Percentiles rank a stretch among this genome's conserved stretches.
Conservation (phyloP, 64 coral and sea anemone species). For the Porites australiensis region DNA sequence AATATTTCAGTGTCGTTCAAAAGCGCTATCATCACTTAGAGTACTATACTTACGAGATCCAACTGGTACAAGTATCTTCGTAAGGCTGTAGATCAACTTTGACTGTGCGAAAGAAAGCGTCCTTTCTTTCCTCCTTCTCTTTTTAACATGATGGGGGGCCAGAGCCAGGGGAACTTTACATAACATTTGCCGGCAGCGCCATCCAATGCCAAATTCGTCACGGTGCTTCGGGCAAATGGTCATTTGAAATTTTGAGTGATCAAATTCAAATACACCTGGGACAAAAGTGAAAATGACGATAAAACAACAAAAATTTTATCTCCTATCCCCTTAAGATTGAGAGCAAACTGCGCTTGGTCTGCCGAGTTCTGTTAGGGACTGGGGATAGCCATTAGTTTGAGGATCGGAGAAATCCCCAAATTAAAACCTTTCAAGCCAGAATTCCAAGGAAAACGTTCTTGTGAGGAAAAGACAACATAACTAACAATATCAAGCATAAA, state of each 20-base stretch:
- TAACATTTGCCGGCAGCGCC: conserved; percentile 8
- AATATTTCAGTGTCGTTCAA: background rate
- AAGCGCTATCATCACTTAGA: background rate
- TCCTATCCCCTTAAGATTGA: too few species aligned
- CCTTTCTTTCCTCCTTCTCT: conserved; percentile 8
- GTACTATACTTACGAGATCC: conserved; percentile 12
- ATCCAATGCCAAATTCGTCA: background rate
- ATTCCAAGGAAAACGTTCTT: too few species aligned
- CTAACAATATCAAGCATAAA: background rate
- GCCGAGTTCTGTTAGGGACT: too few species aligned
- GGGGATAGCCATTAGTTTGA: too few species aligned
- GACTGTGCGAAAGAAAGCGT: background rate
- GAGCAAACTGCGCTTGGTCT: too few species aligned
- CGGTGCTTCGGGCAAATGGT: background rate
- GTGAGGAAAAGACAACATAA: background rate
- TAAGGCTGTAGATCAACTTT: conserved; percentile 10
- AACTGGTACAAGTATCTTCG: background rate
- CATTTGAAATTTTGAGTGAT: background rate
- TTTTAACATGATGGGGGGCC: background rate
- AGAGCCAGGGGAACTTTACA: conserved; percentile 9
- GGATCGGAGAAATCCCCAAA: too few species aligned
- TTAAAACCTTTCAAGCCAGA: too few species aligned
- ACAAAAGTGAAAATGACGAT: conserved; percentile 1
- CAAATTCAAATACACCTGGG: background rate
- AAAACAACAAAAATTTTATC: background rate